A percentile compares a stretch with the other conserved stretches of the same genome.
These are phyloP conservation scores for human DNA, from an alignment of 2,113 vertebrate species.

Conservation along the genomic window GRCh38 chr16:8501501-8502000, in stretches of 20 bases:
- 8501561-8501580: neutral
- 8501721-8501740: too few relatives aligned
- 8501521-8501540: neutral
- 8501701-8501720: too few relatives aligned
- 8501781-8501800: neutral
- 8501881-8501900: neutral
- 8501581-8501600: neutral
- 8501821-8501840: neutral
- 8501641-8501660: neutral
- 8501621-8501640: neutral
- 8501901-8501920: neutral
- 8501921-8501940: neutral
- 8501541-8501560: neutral
- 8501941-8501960: neutral
- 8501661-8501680: neutral
- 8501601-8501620: neutral
- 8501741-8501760: neutral
- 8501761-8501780: neutral
- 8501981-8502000: neutral
- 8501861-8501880: neutral
- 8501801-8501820: neutral
- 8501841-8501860: neutral
- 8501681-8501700: neutral
- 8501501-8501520: neutral
- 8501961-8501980: neutral